Conservation (phyloP, 2,797 vertebrate genomes). For the Semaprochilodus insignis region DNA sequence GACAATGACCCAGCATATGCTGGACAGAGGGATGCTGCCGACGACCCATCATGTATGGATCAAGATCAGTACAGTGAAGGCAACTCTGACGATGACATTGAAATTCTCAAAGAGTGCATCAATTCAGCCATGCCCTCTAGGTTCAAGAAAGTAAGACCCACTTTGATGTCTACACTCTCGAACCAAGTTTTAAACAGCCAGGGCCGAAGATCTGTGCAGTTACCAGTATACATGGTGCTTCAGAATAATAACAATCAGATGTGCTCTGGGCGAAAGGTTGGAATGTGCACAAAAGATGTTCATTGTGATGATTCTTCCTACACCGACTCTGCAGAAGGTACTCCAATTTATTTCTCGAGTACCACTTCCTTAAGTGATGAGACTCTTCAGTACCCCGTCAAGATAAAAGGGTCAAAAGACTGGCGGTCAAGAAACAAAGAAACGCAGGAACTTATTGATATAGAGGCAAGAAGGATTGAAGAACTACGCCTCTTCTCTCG, state of each 20-base stretch:
- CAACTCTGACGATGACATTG: conserved; percentile 90
- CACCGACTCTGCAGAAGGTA: conserved; percentile 91
- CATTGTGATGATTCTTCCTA: conserved; percentile 88
- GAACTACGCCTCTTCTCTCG: conserved; percentile 82
- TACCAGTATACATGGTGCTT: conserved; percentile 95
- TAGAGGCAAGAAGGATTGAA: conserved; percentile 82
- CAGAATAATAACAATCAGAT: conserved; percentile 83
- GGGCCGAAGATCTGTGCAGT: conserved; percentile 80
- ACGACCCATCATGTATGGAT: conserved; percentile 68
- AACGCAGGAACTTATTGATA: conserved; percentile 69
- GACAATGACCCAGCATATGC: conserved; percentile 77
- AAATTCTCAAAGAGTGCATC: conserved; percentile 96
- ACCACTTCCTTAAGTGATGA: conserved; percentile 93
- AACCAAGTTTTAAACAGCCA: conserved; percentile 83
- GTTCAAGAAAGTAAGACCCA: conserved; percentile 89
- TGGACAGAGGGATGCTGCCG: conserved; percentile 80
- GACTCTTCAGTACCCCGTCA: conserved; percentile 86
- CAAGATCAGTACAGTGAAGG: conserved; percentile 84
- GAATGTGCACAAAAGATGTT: conserved; percentile 78
- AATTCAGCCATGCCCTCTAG: conserved; percentile 94
- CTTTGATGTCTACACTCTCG: conserved; percentile 83
- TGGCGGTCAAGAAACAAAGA: conserved; percentile 72
- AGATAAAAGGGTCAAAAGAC: conserved; percentile 73
- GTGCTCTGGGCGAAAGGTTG: conserved; percentile 73
- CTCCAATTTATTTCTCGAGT: conserved; percentile 91